phyloP scores from a whole-genome alignment of 2,797 vertebrate genomes.

The Sphenodon punctatus region DNA sequence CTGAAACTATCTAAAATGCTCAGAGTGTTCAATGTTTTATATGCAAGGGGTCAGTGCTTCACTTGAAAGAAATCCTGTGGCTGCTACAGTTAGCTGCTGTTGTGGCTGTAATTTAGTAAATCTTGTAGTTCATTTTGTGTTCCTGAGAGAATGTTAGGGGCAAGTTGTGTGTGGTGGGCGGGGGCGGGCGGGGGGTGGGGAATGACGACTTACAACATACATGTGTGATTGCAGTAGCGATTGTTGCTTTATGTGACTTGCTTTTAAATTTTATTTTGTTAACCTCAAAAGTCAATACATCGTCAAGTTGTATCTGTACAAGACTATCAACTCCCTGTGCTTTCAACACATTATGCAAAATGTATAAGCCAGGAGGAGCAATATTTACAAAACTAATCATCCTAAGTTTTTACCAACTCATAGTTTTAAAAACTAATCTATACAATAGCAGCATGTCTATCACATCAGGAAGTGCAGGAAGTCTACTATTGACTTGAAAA shows the following conservation, averaged over 20 bases:
- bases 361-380: slow-evolving; percentile 68
- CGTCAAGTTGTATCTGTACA: slow-evolving; percentile 56
- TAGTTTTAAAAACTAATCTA: slow-evolving; percentile 54
- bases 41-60: slow-evolving; percentile 52
- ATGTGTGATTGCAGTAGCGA: slow-evolving; percentile 77
- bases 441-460: slow-evolving; percentile 57
- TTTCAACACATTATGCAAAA: slow-evolving; percentile 60
- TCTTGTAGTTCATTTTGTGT: slow-evolving; percentile 80
- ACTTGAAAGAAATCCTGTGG: slow-evolving; percentile 77
- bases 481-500: slow-evolving; percentile 51
- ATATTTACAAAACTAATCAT: slow-evolving; percentile 60
- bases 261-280: slow-evolving; percentile 68
- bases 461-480: slow-evolving; percentile 59
- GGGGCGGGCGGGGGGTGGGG: slow-evolving; percentile 50
- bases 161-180: slow-evolving; percentile 69
- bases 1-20: slow-evolving; percentile 55
- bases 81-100: slow-evolving; percentile 82
- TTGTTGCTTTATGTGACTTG: slow-evolving; percentile 77
- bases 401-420: slow-evolving; percentile 63
- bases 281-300: slow-evolving; percentile 58
- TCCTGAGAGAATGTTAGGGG: slow-evolving; percentile 75
- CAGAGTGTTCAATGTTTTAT: slow-evolving; percentile 55
- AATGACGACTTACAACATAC: slow-evolving; percentile 46
- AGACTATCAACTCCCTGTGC: slow-evolving; percentile 63
- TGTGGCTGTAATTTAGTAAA: slow-evolving; percentile 75